These are phyloP conservation scores for Leucophenga montana DNA, from an alignment of 2,888 invertebrate species.

Conservation along the genomic window DNA sequence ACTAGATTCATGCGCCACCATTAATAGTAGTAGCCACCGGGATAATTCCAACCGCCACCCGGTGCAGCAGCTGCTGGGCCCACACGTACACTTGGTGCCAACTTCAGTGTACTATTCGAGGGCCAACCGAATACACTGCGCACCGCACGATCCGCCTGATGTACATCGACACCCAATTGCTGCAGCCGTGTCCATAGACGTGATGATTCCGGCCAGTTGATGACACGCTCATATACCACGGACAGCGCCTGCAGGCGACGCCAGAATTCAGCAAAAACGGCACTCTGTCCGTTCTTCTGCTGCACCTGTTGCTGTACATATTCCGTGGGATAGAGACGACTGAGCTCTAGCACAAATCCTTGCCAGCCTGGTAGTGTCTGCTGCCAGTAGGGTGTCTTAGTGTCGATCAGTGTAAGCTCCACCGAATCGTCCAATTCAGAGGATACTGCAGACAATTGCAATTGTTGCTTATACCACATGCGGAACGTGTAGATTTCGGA, in stretches of 20 bases:
- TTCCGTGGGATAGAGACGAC: slow-evolving; percentile 52
- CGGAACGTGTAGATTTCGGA: slow-evolving; percentile 62
- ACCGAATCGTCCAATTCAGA: slow-evolving; percentile 55
- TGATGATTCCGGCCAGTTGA: slow-evolving; percentile 24
- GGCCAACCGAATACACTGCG: slow-evolving; percentile 55
- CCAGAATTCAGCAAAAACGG: slow-evolving; percentile 59
- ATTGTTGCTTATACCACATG: slow-evolving; percentile 57
- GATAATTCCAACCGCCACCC: no score
- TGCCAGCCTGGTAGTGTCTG: slow-evolving; percentile 57
- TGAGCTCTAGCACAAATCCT: slow-evolving; percentile 62
- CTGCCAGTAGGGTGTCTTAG: slow-evolving; percentile 53
- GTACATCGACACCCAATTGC: slow-evolving; percentile 46
- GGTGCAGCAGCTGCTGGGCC: neutral
- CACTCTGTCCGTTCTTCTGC: slow-evolving; percentile 53
- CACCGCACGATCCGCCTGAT: slow-evolving; percentile 39
- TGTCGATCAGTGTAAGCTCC: slow-evolving; percentile 58
- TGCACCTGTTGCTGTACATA: slow-evolving; percentile 55
- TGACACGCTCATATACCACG: slow-evolving; percentile 62
- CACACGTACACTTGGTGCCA: neutral
- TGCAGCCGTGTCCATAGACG: slow-evolving; percentile 36
- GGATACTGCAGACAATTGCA: slow-evolving; percentile 52
- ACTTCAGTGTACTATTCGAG: neutral
- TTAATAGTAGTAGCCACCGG: no score
- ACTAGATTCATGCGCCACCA: no score
- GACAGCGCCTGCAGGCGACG: slow-evolving; percentile 53